Evolutionary conservation across 2,797 vertebrate genomes (phyloP), one percentile per base, ranked within the genome.

Genomic region (Circus cinereus): DNA sequence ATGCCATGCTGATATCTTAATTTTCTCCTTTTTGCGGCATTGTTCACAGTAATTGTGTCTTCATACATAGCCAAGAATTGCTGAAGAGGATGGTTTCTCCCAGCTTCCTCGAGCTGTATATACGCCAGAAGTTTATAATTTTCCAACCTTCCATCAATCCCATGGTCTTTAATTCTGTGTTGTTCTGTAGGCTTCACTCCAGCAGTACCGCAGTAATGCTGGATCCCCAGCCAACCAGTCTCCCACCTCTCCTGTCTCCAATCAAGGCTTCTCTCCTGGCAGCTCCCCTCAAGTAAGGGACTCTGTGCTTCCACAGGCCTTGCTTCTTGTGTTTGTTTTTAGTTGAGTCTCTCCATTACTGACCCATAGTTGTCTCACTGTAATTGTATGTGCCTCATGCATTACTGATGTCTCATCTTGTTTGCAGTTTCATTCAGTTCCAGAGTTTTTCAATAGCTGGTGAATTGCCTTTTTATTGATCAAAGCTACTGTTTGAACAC

Each of bases 181-280:
- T 93, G 85, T 98, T 95, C 98, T 98, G 93, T 98, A 99, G 99
- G 98, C 98, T 67, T 98, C 99, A 97, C 98, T 99, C 98, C 99
- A 99, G 98, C 99, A 99, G 99, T 99, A 99, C 98, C 99, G 99
- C 98, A 99, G 98, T 98, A 99, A 99, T 97, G 98, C 99, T 97
- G 99, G 99, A 86, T 99, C 99, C 97, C 99, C 99, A 59, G 99
- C 99, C 98, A 99, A 99, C 99, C 99, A 99, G 98, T 99, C 99
- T 98, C 99, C 99, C 98, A 99, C 99, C 97, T 99, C 99, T 98
- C 99, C 99, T 87, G 99, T 99, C 99, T 99, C 99, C 99, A 99
- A 99, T 99, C 99, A 99, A 99, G 99, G 99, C 98, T 99, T 99
- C 99, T 99, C 99, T 98, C 99, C 99, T 11, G 99, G 99, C 98